Evolutionary conservation across 2,888 invertebrate genomes (phyloP), one percentile per base, ranked within the genome.

Genomic region (Ditula angustiorana): DNA sequence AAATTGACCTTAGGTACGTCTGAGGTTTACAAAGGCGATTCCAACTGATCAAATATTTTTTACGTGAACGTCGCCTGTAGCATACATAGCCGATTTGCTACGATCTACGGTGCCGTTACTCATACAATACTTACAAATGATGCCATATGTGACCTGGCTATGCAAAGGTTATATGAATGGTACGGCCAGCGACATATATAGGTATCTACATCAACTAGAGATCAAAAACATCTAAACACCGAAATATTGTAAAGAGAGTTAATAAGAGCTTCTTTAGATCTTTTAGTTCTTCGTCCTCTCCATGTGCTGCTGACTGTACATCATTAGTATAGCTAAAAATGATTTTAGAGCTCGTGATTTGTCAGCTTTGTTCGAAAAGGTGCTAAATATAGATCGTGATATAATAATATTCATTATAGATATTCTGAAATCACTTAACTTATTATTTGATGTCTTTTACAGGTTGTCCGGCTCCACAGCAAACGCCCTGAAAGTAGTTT

Each of bases 381-480:
- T n/a, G n/a, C n/a, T n/a, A n/a, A n/a, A n/a, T n/a, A n/a, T n/a
- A n/a, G n/a, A n/a, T n/a, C n/a, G n/a, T n/a, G n/a, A n/a, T n/a
- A n/a, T n/a, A n/a, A n/a, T n/a, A n/a, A n/a, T n/a, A n/a, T n/a
- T n/a, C n/a, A n/a, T n/a, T n/a, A n/a, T n/a, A n/a, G n/a, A n/a
- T n/a, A n/a, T n/a, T n/a, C 5, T 1, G 13, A 30, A n/a, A 35
- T 4, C 37, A 65, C 44, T 53, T 59, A 41, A 33, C 47, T 44
- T 35, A n/a, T 11, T 5, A 35, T 41, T 11, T 46, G n/a, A 52
- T 47, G 60, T 69, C 67, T 67, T 78, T 70, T 71, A 37, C 88
- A 95, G 95, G 87, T 84, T 95, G 95, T 82, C 94, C 94, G 67
- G 91, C 93, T 0, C 83, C 88, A 24, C 83, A 86, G 47, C 79